Conservation (phyloP, 2,888 invertebrate genomes). For the Salpingus planirostris region DNA sequence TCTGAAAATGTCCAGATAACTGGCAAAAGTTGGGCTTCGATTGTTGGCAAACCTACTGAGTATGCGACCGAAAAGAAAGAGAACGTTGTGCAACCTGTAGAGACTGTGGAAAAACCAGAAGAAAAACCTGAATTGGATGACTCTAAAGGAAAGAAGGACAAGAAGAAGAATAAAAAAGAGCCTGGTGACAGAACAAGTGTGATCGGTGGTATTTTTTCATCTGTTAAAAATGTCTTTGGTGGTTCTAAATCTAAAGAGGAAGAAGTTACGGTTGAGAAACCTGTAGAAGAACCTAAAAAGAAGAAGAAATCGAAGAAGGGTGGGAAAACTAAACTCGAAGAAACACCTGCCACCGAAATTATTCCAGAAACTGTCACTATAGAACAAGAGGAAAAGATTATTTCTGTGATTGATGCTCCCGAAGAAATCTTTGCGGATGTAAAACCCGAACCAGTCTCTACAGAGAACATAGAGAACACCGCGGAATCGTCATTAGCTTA, state of each 20-base stretch:
- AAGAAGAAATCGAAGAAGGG: conserved; percentile 11
- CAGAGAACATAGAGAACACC: conserved; percentile 3
- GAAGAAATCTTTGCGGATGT: conserved; percentile 1
- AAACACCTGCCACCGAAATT: too few species aligned
- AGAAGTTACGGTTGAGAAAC: conserved; percentile 10
- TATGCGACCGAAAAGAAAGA: too few species aligned
- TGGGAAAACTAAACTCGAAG: conserved; percentile 7
- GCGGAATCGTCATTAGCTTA: too few species aligned
- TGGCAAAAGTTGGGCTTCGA: conserved; percentile 20
- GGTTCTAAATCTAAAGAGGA: conserved; percentile 17
- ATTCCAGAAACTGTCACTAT: background rate
- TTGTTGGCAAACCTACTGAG: conserved; percentile 9
- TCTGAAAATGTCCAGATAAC: conserved; percentile 6
- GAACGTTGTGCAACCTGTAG: conserved; percentile 5
- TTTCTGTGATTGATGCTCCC: too few species aligned
- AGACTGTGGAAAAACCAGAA: conserved; percentile 2
- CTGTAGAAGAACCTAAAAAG: conserved; percentile 5
- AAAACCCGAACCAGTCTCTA: background rate
- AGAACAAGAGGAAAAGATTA: background rate
- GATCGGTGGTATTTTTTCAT: conserved; percentile 24
- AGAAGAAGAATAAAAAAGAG: conserved; percentile 10
- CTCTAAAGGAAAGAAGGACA: conserved; percentile 7
- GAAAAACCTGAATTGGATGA: conserved; percentile 5
- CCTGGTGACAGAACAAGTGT: conserved; percentile 16
- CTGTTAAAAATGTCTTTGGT: conserved; percentile 25